Base-by-base conservation (phyloP, 1,140 invertebrate genomes). In the Drosophila aff. region DNA sequence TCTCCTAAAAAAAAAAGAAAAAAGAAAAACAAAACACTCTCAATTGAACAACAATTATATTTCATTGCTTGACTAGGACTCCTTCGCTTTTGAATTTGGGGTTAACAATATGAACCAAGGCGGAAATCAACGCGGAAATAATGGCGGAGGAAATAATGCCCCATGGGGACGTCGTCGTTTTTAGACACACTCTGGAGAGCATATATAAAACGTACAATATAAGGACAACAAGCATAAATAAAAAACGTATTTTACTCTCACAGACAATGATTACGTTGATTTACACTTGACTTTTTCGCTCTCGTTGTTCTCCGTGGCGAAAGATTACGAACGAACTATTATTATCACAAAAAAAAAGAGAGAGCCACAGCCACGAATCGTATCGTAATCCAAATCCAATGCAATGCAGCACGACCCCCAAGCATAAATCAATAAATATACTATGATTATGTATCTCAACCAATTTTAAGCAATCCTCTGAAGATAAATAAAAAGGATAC, bases 81-180 rank as follows among this genome's bases (percentile, higher is more conserved):
- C 84, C 72, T 92, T 92, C 82, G 74, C 81, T 91, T 92, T 92
- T 91, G 91, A 92, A 79, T 92, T 92, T 87, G 91, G 91, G 79
- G 87, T 79, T 72, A 92, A 91, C 80, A 91, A 91, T 85, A 91
- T 90, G 79, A 91, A 91, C 81, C 89, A 87, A 87, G 87, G 87
- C 71, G 72, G 71, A 61, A 90, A 92, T 84, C 91, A 92, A 75
- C 91, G 91, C 60, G 91, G 90, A 86, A 87, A 82, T 83, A 92
- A 92, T 69, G 87, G 75, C 66, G 84, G 81, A 67, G 77, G 74
- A 72, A 92, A 89, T 82, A 92, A 91, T 76, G 91, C 81, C 78
- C 91, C 91, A 90, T 92, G 91, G 91, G 91, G 91, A 82, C 82
- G 91, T 43, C 82, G 91, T 74, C 91, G 91, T 82, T 92, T 92